Conservation (phyloP, 2,113 vertebrate genomes). For the Syngnathus typhle region DNA sequence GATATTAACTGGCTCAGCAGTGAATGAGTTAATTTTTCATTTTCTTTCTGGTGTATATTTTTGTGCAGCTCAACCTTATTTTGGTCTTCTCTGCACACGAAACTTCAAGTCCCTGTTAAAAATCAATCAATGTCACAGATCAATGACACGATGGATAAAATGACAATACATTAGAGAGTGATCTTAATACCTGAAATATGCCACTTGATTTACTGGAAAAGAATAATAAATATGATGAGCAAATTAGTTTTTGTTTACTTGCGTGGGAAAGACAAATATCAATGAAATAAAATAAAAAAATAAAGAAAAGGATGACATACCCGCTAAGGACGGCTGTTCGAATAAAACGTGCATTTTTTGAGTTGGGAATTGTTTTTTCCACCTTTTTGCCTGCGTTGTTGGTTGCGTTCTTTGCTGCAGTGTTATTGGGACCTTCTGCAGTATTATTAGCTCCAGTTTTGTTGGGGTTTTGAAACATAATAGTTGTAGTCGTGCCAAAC, state of each 20-base stretch:
- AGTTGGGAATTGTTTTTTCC: background rate
- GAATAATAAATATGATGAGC: background rate
- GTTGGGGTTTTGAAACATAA: background rate
- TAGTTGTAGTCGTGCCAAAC: background rate
- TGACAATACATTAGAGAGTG: background rate
- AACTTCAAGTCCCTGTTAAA: constrained; percentile 44
- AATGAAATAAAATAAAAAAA: background rate
- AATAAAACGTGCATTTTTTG: background rate
- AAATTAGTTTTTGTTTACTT: background rate
- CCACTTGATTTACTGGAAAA: constrained; percentile 11
- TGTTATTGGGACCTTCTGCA: too few relatives aligned
- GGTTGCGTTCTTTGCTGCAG: too few relatives aligned
- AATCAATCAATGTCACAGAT: background rate
- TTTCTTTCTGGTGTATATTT: too few relatives aligned
- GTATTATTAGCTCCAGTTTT: background rate
- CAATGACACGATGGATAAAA: background rate
- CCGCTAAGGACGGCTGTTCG: background rate
- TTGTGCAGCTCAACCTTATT: constrained; percentile 29
- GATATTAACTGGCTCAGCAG: too few relatives aligned
- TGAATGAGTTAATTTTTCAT: too few relatives aligned
- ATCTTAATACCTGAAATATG: constrained; percentile 41
- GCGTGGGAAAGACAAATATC: background rate
- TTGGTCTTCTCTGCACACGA: constrained; percentile 22
- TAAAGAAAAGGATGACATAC: background rate
- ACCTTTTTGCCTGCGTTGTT: background rate